Percentiles rank a stretch among this genome's conserved stretches.
phyloP scores from a whole-genome alignment of 2,113 vertebrate genomes.

The Etheostoma spectabile region DNA sequence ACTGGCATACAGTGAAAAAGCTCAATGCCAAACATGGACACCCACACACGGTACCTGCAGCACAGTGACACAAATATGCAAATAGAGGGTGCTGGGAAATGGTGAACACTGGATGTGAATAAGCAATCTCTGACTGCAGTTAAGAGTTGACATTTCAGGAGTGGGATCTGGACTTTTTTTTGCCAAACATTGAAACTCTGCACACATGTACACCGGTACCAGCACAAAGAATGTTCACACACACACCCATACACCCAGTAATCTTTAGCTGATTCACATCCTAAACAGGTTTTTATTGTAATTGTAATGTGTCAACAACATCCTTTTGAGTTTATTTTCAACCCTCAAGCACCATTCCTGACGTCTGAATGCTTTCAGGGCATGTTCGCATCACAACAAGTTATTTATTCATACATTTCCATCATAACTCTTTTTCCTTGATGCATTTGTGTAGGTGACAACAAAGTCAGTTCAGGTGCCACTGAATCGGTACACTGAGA shows the following conservation, averaged over 20 bases:
- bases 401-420: conserved; percentile 19
- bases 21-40: conserved; percentile 66
- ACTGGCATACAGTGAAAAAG: conserved; percentile 61
- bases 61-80: conserved; percentile 58
- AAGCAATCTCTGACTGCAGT: conserved; percentile 29
- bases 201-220: conserved; percentile 6
- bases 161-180: conserved; percentile 9
- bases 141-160: conserved; percentile 35
- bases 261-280: neutral
- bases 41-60: conserved; percentile 69
- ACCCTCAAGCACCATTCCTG: neutral
- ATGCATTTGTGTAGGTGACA: conserved; percentile 46
- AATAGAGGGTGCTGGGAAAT: conserved; percentile 38
- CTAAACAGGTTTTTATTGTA: conserved; percentile 14
- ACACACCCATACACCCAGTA: neutral
- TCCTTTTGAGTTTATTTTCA: conserved; percentile 32
- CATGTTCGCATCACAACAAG: conserved; percentile 6
- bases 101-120: conserved; percentile 43
- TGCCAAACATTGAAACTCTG: conserved; percentile 11
- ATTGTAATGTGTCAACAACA: conserved; percentile 11
- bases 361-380: conserved; percentile 14
- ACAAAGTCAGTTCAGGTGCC: conserved; percentile 38
- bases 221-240: conserved; percentile 1
- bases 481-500: conserved; percentile 24
- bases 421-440: conserved; percentile 48